A percentile compares a stretch with the other conserved stretches of the same genome.
phyloP scores from a whole-genome alignment of 2,113 vertebrate species.

The zebrafish (Danio rerio) region GRCz12tu NC_133195.1:30854501-30855000 shows the following conservation, averaged over 20 bases:
- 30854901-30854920: neutral
- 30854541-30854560: slow-evolving; percentile 37
- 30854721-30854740: slow-evolving; percentile 60
- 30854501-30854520: neutral
- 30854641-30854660: slow-evolving; percentile 71
- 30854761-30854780: slow-evolving; percentile 8
- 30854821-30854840: neutral
- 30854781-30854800: slow-evolving; percentile 5
- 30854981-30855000: slow-evolving; percentile 27
- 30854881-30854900: slow-evolving; percentile 14
- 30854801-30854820: neutral
- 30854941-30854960: slow-evolving; percentile 3
- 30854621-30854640: slow-evolving; percentile 70
- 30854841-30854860: slow-evolving; percentile 15
- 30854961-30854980: slow-evolving; percentile 9
- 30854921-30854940: neutral
- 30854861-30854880: slow-evolving; percentile 20
- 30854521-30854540: slow-evolving; percentile 1
- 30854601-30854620: slow-evolving; percentile 66
- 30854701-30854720: slow-evolving; percentile 54
- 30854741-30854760: slow-evolving; percentile 2
- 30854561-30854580: slow-evolving; percentile 33
- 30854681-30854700: slow-evolving; percentile 66
- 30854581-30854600: slow-evolving; percentile 50
- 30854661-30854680: slow-evolving; percentile 72